Evolutionary conservation across 2,888 invertebrate species (phyloP), one percentile per base, ranked within the genome.

Genomic region (Agonopterix alstromeriana): DNA sequence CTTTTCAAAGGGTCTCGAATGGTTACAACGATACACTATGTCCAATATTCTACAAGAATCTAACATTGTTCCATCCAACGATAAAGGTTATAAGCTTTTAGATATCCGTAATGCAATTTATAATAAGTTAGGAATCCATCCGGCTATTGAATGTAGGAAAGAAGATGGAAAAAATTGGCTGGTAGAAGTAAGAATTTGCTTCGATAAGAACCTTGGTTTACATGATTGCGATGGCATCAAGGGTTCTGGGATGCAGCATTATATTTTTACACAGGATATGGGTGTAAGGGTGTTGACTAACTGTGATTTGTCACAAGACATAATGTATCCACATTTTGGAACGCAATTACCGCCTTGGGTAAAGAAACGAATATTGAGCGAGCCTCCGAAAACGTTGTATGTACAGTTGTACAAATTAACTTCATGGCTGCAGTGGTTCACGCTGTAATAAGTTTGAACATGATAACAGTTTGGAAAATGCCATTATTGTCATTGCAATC

Each of bases 101-200:
- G 69, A 73, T 10, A 67, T 78, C 3, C 55, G 67, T 36, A 62
- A 64, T 50, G 72, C 91, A 0, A 68, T 95, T 2, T 82, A 89
- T 45, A 77, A 76, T 11, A 73, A 76, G 11, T 68, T 93, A 27
- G 90, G 91, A 2, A 90, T 90, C 47, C 90, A 90, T 55, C 92
- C 92, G 0, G 88, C 89, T 41, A 90, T 95, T 43, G 90, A 92
- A 63, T 95, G 95, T 63, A 77, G 90, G 5, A 85, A 82, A 38
- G 92, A 93, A 66, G 77, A 89, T 1, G 90, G 90, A 14, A 77
- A 89, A 12, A 90, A 89, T 2, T 92, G 91, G 63, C 67, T 95
- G 46, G 90, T 91, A 12, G 95, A 95, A 72, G 91, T 95, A 48
- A 86, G 94, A 12, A 90, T 95, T 46, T 96, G 95, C 65, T 93